Conservation (phyloP, 2,113 vertebrate genomes). For the Scartelaos histophorus region DNA sequence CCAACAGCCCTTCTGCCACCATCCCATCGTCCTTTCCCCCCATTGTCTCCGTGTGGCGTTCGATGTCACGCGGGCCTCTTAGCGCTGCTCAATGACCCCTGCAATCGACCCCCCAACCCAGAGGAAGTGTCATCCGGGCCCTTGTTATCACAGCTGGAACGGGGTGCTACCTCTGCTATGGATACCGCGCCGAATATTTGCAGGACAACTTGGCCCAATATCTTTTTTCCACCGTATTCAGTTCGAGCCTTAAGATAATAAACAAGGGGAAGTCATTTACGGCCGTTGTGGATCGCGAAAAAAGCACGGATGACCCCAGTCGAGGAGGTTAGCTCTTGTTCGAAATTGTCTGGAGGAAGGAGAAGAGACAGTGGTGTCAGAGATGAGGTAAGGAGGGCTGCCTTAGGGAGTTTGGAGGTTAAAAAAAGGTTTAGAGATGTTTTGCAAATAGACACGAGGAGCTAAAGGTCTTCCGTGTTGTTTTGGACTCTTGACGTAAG, state of each 20-base stretch:
- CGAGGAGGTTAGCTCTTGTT: slow-evolving; percentile 34
- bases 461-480: slow-evolving; percentile 12
- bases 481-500: slow-evolving; percentile 48
- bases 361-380: slow-evolving; percentile 44
- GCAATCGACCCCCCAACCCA: neutral
- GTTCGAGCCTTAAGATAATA: slow-evolving; percentile 72
- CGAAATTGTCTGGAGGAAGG: slow-evolving; percentile 51
- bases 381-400: slow-evolving; percentile 57
- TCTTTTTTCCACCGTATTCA: slow-evolving; percentile 43
- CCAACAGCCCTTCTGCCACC: slow-evolving; percentile 45
- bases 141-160: slow-evolving; percentile 78
- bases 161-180: slow-evolving; percentile 38
- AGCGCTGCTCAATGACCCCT: slow-evolving; percentile 21
- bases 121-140: slow-evolving; percentile 69
- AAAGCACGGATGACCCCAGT: slow-evolving; percentile 51
- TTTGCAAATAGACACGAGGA: slow-evolving; percentile 50
- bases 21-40: slow-evolving; percentile 52
- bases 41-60: slow-evolving; percentile 51
- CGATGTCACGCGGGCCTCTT: slow-evolving; percentile 36
- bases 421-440: slow-evolving; percentile 51
- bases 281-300: slow-evolving; percentile 56
- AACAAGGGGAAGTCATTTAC: slow-evolving; percentile 75
- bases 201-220: slow-evolving; percentile 31
- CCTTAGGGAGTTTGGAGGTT: slow-evolving; percentile 46
- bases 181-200: slow-evolving; percentile 26